phyloP scores from a whole-genome alignment of 2,113 vertebrate genomes.

The Ophiodon elongatus region DNA sequence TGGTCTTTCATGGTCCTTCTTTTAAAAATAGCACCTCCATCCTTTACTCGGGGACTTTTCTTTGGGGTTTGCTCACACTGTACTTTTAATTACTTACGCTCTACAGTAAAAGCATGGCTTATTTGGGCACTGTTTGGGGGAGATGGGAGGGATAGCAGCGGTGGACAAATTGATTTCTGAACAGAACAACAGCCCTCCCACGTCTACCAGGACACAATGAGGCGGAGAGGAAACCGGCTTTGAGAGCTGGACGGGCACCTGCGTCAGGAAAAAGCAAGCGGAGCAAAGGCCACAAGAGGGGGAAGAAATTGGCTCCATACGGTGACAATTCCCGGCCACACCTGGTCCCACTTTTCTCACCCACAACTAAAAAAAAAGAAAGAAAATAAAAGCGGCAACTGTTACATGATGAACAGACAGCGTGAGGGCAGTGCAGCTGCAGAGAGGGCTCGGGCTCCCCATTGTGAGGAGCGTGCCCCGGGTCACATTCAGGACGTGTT shows the following conservation, averaged over 20 bases:
- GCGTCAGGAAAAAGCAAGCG: neutral
- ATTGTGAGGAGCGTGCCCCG: neutral
- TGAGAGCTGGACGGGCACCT: constrained; percentile 3
- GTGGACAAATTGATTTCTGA: constrained; percentile 19
- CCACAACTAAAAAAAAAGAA: neutral
- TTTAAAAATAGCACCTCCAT: neutral
- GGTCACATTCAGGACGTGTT: neutral
- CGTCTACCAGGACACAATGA: neutral
- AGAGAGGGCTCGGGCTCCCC: neutral
- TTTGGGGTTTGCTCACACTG: neutral
- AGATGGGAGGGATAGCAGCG: constrained; percentile 3
- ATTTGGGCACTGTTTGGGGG: neutral
- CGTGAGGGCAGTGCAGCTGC: neutral
- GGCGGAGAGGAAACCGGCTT: constrained; percentile 2
- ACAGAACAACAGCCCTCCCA: constrained; percentile 13
- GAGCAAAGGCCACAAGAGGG: constrained; percentile 8
- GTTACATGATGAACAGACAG: constrained; percentile 12
- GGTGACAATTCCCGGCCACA: constrained; percentile 39
- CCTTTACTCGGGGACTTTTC: neutral
- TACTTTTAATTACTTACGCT: neutral
- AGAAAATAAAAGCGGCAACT: constrained; percentile 1
- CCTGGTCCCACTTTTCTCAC: constrained; percentile 37
- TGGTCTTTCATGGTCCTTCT: neutral
- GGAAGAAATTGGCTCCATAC: constrained; percentile 38
- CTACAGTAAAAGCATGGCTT: neutral